Evolutionary conservation across 1,140 invertebrate genomes (phyloP), one percentile per base, ranked within the genome.

Genomic region (Drosophila bifasciata): DNA sequence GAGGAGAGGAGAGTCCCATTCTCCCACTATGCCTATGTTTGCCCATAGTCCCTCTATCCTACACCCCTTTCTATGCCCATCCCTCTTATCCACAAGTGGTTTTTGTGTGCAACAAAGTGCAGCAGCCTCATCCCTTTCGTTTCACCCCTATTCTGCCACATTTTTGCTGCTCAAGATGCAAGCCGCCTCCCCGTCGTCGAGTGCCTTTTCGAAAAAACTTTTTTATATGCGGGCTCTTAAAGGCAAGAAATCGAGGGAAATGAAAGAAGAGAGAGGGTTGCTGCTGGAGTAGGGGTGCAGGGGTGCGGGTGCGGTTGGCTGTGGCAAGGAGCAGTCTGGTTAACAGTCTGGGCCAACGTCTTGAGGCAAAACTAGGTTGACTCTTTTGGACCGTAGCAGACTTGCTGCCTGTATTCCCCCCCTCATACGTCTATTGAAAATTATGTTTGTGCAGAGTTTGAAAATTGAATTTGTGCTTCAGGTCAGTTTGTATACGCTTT

Each of bases 311-410:
- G 3, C 3, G 25, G 23, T 5, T 28, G 28, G 2, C 0, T 36
- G 32, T 36, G 11, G 32, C 32, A 36, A 15, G 23, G n/a, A 7
- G 45, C 13, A 52, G 70, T 73, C 69, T 73, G 68, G 59, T 32
- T 17, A 13, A 45, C 55, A 75, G 70, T 75, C 70, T 75, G 69
- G 59, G 19, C 43, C 32, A 44, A 58, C 39, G 58, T 78, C 69
- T 78, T 78, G 39, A 69, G 57, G 53, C 44, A 59, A 68, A 86
- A 88, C 78, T 88, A 70, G 83, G 78, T 86, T 88, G 81, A 57
- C 57, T 49, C 49, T 43, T 13, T 43, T 13, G 28, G 53, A 45
- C 50, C 28, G 28, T 1, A 9, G 8, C 3, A 9, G 8, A 28
- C 8, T 28, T 8, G 8, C 28, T 9, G n/a, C n/a, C 28, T 8